Conservation (phyloP, 2,113 vertebrate genomes). For the Calonectris borealis region DNA sequence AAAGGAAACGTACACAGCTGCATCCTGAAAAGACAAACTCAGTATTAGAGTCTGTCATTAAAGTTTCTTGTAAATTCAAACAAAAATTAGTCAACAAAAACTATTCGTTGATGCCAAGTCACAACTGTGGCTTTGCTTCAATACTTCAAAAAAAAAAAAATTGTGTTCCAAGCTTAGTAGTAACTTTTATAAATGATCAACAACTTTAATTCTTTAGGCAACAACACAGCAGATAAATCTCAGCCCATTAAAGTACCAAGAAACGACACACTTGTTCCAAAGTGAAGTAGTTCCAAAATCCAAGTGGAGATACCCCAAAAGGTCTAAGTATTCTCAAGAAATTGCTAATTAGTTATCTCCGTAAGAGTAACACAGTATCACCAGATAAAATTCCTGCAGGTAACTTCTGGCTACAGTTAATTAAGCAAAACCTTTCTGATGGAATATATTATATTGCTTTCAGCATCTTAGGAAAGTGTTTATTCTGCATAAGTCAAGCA, state of each 20-base stretch:
- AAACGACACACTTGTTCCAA: background rate
- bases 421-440: background rate
- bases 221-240: background rate
- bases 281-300: background rate
- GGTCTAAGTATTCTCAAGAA: background rate
- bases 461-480: background rate
- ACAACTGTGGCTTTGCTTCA: conserved; percentile 34
- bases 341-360: background rate
- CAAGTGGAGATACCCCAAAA: background rate
- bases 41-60: conserved; percentile 40
- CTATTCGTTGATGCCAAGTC: conserved; percentile 30
- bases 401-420: background rate
- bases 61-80: conserved; percentile 58
- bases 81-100: conserved; percentile 58
- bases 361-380: background rate
- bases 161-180: background rate
- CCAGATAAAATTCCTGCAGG: background rate
- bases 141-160: background rate
- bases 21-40: conserved; percentile 56
- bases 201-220: background rate
- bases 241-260: background rate
- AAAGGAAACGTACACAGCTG: conserved; percentile 66
- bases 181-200: conserved; percentile 6
- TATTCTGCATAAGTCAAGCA: background rate
- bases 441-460: background rate